A percentile compares a stretch with the other conserved stretches of the same genome.
Conservation (phyloP, 2,113 vertebrate genomes). For the Gorsachius goisagi region DNA sequence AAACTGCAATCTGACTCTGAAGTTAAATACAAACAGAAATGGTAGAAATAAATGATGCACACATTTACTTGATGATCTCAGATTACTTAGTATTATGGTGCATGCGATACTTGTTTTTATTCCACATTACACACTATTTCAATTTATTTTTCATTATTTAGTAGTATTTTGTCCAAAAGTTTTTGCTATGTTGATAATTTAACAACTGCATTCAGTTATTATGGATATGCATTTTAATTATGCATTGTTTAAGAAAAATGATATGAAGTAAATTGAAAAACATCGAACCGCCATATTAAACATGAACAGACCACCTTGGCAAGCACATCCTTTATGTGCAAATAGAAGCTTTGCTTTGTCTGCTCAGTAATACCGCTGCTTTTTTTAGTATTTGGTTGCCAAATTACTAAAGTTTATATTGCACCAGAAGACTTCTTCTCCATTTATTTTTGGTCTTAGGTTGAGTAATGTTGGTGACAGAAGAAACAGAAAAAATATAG, state of each 20-base stretch:
- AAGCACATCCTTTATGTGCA: neutral
- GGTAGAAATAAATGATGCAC: constrained; percentile 32
- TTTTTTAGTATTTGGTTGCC: neutral
- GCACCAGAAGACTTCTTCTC: neutral
- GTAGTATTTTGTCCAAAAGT: constrained; percentile 27
- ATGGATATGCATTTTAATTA: constrained; percentile 18
- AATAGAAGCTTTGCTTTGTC: neutral
- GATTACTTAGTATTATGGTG: constrained; percentile 9
- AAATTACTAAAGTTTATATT: neutral
- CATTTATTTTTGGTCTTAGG: neutral
- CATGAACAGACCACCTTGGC: constrained; percentile 3
- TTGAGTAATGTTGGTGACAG: neutral
- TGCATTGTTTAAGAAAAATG: constrained; percentile 4
- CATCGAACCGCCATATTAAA: constrained; percentile 9
- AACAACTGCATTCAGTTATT: constrained; percentile 38
- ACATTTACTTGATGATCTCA: constrained; percentile 28
- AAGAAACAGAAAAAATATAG: neutral
- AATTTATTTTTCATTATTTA: constrained; percentile 70
- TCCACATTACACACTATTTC: constrained; percentile 35
- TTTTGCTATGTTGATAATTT: constrained; percentile 43
- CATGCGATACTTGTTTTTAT: constrained; percentile 29
- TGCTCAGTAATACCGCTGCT: neutral
- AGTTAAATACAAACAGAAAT: constrained; percentile 63
- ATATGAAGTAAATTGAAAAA: constrained; percentile 3
- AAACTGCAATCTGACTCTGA: constrained; percentile 40